These are phyloP conservation scores for Ginglymostoma cirratum DNA, from an alignment of 2,113 vertebrate genomes.

Conservation along the genomic window DNA sequence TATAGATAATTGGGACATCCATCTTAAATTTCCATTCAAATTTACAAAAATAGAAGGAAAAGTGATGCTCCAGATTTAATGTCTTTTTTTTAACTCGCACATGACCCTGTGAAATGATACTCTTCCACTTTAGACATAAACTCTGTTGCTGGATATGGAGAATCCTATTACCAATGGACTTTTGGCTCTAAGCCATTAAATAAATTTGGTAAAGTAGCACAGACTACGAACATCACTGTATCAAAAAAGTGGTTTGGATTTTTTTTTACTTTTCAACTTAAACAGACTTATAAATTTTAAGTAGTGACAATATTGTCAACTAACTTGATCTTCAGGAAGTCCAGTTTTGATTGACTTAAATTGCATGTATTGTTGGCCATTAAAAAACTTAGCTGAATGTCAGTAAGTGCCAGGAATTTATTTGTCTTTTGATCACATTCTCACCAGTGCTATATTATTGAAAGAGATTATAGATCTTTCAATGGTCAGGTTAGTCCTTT, in stretches of 20 bases:
- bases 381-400: background rate
- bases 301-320: background rate
- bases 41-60: background rate
- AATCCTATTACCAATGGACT: background rate
- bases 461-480: background rate
- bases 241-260: background rate
- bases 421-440: background rate
- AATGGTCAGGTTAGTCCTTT: background rate
- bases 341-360: background rate
- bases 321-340: background rate
- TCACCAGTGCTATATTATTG: background rate
- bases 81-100: background rate
- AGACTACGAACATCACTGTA: background rate
- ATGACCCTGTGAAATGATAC: background rate
- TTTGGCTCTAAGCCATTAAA: conserved; percentile 5
- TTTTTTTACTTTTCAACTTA: background rate
- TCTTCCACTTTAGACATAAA: background rate
- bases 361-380: background rate
- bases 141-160: background rate
- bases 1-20: background rate
- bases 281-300: background rate
- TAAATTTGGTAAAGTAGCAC: background rate
- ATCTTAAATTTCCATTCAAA: background rate
- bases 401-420: background rate
- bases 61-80: background rate